A percentile compares a stretch with the other conserved stretches of the same genome.
Conservation (phyloP, 2,797 vertebrate species). For the Erpetoichthys calabaricus region DNA sequence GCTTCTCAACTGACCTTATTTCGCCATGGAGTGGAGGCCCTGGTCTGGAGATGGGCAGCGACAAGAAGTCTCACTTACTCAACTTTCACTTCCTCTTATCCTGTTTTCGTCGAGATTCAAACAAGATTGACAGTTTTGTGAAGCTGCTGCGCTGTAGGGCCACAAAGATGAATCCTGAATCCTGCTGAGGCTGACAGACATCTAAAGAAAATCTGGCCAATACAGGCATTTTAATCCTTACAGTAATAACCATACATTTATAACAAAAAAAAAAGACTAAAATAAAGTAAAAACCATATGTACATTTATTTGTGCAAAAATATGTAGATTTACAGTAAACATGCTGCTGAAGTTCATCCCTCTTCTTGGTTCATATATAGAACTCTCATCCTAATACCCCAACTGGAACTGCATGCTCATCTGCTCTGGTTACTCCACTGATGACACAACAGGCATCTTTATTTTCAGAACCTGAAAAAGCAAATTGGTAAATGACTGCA, state of each 20-base stretch:
- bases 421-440: too few species aligned
- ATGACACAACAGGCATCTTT: too few species aligned
- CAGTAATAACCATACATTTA: neutral
- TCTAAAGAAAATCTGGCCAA: neutral
- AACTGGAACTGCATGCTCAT: too few species aligned
- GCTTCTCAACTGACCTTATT: conserved; percentile 23
- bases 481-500: too few species aligned
- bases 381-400: too few species aligned
- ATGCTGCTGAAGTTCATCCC: too few species aligned
- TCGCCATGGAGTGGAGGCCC: neutral
- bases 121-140: conserved; percentile 65
- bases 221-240: neutral
- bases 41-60: conserved; percentile 23
- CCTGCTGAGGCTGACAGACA: conserved; percentile 35
- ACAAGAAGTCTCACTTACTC: conserved; percentile 39
- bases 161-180: conserved; percentile 32
- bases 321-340: too few species aligned
- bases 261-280: neutral
- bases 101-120: conserved; percentile 56
- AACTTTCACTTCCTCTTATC: conserved; percentile 56
- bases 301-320: too few species aligned
- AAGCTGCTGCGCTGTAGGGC: conserved; percentile 56
- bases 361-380: too few species aligned
- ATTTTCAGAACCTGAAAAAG: too few species aligned
- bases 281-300: too few species aligned